phyloP scores from a whole-genome alignment of 2,888 invertebrate genomes.

The Metalampra italica region DNA sequence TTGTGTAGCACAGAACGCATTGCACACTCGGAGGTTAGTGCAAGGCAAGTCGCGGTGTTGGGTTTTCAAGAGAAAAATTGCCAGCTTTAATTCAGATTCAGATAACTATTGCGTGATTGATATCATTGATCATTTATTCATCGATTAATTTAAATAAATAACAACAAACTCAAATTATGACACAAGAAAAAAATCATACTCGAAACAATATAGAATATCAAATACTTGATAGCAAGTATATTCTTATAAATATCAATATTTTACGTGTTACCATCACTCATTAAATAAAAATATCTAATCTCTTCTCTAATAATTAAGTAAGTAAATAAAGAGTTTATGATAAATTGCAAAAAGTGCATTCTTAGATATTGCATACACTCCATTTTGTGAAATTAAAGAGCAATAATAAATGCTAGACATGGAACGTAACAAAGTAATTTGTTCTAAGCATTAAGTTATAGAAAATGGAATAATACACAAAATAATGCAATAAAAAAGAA shows the following conservation, averaged over 20 bases:
- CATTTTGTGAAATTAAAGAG: slow-evolving; percentile 12
- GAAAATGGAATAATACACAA: slow-evolving; percentile 7
- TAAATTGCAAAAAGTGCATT: slow-evolving; percentile 64
- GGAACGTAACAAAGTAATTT: slow-evolving; percentile 7
- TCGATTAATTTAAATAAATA: slow-evolving; percentile 70
- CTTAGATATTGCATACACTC: slow-evolving; percentile 15
- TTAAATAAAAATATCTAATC: slow-evolving; percentile 75
- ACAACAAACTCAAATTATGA: slow-evolving; percentile 72
- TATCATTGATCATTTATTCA: slow-evolving; percentile 49
- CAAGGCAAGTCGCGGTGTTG: neutral
- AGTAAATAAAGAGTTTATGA: slow-evolving; percentile 59
- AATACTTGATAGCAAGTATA: slow-evolving; percentile 67
- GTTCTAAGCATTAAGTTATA: slow-evolving; percentile 6
- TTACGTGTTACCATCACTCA: slow-evolving; percentile 72
- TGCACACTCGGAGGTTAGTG: neutral
- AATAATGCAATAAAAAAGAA: slow-evolving; percentile 21
- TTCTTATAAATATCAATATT: slow-evolving; percentile 71
- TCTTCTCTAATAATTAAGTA: slow-evolving; percentile 68
- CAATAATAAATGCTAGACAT: slow-evolving; percentile 3
- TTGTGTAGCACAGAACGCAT: slow-evolving; percentile 3
- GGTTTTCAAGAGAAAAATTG: slow-evolving; percentile 13
- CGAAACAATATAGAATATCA: slow-evolving; percentile 68
- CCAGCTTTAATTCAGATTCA: slow-evolving; percentile 21
- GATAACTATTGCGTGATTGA: neutral
- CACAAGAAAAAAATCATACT: slow-evolving; percentile 65